Conservation (phyloP, 2,888 invertebrate species). For the Ochropleura leucogaster region DNA sequence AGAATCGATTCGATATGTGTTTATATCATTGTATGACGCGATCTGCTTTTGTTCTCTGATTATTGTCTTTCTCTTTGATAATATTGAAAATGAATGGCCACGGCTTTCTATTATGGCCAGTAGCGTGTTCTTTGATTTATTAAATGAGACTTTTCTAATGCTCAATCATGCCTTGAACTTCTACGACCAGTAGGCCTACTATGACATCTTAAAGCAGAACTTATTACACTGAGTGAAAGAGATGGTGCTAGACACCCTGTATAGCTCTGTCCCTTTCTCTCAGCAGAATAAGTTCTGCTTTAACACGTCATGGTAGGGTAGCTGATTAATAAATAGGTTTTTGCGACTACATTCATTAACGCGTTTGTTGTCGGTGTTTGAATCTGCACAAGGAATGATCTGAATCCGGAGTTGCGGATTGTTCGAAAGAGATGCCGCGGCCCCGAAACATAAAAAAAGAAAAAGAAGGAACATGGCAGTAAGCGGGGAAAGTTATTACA, state of each 20-base stretch:
- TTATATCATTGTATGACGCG: conserved; percentile 17
- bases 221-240: too few species aligned
- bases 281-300: too few species aligned
- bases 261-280: too few species aligned
- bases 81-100: conserved; percentile 4
- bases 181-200: too few species aligned
- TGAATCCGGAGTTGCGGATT: not conserved
- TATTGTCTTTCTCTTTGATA: conserved; percentile 23
- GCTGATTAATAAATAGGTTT: too few species aligned
- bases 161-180: not conserved
- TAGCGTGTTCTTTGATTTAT: conserved; percentile 7
- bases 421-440: too few species aligned
- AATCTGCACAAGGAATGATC: not conserved
- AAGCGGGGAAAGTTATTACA: too few species aligned
- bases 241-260: too few species aligned
- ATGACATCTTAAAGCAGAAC: too few species aligned
- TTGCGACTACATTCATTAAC: not conserved
- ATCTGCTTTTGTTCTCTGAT: conserved; percentile 40
- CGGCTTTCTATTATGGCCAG: not conserved
- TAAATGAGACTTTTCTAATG: not conserved
- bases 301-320: too few species aligned
- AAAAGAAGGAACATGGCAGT: too few species aligned
- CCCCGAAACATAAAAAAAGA: too few species aligned
- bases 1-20: conserved; percentile 30
- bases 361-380: not conserved